Evolutionary conservation across 2,888 invertebrate species (phyloP), one percentile per base, ranked within the genome.

Genomic region (Morinoia aosen): DNA sequence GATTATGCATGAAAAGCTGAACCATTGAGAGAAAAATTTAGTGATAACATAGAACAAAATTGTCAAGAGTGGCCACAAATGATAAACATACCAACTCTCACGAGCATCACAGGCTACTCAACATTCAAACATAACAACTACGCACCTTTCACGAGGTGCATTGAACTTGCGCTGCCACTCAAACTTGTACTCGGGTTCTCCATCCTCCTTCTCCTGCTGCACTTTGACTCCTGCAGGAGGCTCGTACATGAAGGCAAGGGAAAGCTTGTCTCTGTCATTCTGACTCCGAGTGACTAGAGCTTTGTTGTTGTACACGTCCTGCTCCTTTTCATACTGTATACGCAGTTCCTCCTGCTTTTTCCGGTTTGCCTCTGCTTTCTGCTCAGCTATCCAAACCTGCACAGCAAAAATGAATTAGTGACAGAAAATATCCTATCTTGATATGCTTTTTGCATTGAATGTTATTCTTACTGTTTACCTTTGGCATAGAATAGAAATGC

Each of bases 131-230:
- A 25, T 33, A 76, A 76, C 8, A 33, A 76, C 76, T 76, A 76
- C 76, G 8, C 97, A 98, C 98, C 98, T 99, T 97, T 99, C 99
- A 97, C 99, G 98, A 0, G 99, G 99, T 11, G 99, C 99, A 97
- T 99, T 99, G 88, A 99, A 99, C 97, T 99, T 99, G 94, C 99
- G 98, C 97, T 99, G 99, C 99, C 99, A 99, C 97, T 99, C 99
- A 97, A 99, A 99, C 97, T 99, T 99, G 97, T 99, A 99, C 97
- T 99, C 99, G 0, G 99, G 99, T 97, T 99, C 99, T 97, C 99
- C 98, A 97, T 99, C 98, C 97, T 99, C 99, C 96, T 98, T 98
- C 97, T 99, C 99, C 95, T 98, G 98, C 97, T 99, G 99, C 97
- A 99, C 99, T 97, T 99, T 99, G 0, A 99, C 98, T 94, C 99